Evolutionary conservation across 2,888 invertebrate genomes (phyloP).

Genomic region (Drosophila buzzatii): DNA sequence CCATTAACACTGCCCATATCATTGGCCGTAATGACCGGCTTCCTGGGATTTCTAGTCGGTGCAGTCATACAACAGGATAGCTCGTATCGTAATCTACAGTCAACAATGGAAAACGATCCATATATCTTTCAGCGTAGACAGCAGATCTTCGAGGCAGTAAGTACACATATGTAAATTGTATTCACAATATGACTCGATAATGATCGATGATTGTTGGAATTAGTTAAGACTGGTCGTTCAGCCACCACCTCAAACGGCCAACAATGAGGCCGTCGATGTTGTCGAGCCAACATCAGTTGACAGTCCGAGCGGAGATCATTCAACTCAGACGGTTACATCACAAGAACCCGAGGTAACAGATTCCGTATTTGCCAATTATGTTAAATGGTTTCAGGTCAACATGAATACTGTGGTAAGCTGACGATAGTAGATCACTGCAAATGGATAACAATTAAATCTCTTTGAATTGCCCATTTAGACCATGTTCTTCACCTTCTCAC

Average conservation of each 20-base stretch:
- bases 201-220: neutral
- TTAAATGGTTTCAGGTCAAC: conserved; percentile 51
- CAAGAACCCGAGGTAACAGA: conserved; percentile 3
- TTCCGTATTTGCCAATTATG: conserved; percentile 38
- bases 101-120: conserved; percentile 54
- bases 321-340: too few species aligned
- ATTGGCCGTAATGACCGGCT: conserved; percentile 45
- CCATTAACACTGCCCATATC: conserved; percentile 29
- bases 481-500: conserved; percentile 56
- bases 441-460: neutral
- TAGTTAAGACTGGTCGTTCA: conserved; percentile 49
- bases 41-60: conserved; percentile 53
- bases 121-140: conserved; percentile 53
- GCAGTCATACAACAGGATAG: conserved; percentile 61
- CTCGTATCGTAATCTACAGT: conserved; percentile 47
- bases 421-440: too few species aligned
- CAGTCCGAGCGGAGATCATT: neutral
- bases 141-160: conserved; percentile 58
- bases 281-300: rapidly evolving
- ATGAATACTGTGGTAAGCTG: conserved; percentile 40
- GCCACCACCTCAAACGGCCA: neutral
- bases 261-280: rapidly evolving
- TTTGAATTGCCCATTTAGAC: conserved; percentile 15
- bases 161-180: neutral
- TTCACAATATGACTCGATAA: neutral